Percentiles rank a stretch among this genome's conserved stretches.
These are phyloP conservation scores for Rotaria magnacalcarata DNA, from an alignment of 2,888 invertebrate genomes.

Conservation along the genomic window DNA sequence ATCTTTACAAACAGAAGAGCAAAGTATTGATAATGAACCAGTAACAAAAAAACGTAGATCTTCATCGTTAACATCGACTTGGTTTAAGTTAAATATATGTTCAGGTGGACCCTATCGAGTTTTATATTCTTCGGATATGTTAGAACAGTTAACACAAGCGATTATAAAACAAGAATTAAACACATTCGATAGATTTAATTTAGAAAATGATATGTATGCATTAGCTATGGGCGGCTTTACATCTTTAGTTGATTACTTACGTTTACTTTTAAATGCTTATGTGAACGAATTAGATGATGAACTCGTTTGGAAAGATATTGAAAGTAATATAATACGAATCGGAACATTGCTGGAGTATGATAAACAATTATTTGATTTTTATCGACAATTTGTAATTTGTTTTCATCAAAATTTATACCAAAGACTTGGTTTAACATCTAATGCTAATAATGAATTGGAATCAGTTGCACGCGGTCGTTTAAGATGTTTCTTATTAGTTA, in stretches of 20 bases:
- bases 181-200: slow-evolving; percentile 3
- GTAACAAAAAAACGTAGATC: not conserved
- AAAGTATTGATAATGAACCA: not conserved
- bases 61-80: not conserved
- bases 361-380: slow-evolving; percentile 19
- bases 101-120: slow-evolving; percentile 17
- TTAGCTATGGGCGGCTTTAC: slow-evolving; percentile 30
- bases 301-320: slow-evolving; percentile 36
- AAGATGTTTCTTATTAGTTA: not conserved
- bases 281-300: slow-evolving; percentile 9
- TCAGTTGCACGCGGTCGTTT: not conserved
- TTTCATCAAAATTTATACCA: slow-evolving; percentile 27
- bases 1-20: not conserved
- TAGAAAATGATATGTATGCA: slow-evolving; percentile 16
- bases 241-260: slow-evolving; percentile 23
- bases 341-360: slow-evolving; percentile 32
- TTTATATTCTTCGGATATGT: slow-evolving; percentile 1
- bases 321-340: slow-evolving; percentile 21
- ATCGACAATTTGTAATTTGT: not conserved
- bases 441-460: not conserved
- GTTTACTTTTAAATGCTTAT: slow-evolving; percentile 6
- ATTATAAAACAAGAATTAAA: slow-evolving; percentile 7
- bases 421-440: not conserved
- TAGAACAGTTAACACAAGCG: not conserved
- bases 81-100: not conserved